Evolutionary conservation across 2,888 invertebrate species (phyloP), one percentile per base, ranked within the genome.

Genomic region (Trichopria drosophilae): DNA sequence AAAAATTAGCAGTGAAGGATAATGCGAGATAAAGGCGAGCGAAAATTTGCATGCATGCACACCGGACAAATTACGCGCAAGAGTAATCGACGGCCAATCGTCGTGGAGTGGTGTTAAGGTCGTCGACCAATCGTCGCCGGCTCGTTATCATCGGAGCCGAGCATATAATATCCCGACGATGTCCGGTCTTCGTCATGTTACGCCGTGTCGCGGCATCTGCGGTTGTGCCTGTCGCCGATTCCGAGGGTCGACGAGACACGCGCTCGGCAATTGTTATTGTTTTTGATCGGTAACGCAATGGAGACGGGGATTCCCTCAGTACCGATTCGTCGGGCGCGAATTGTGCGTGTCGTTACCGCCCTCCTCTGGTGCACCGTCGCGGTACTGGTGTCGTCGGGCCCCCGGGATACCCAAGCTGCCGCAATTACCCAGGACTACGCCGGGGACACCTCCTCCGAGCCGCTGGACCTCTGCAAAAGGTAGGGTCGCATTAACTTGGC

Each of bases 71-170:
- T n/a, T n/a, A n/a, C n/a, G n/a, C n/a, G n/a, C n/a, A n/a, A n/a
- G n/a, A n/a, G n/a, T n/a, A n/a, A n/a, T n/a, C n/a, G n/a, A n/a
- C n/a, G n/a, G n/a, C n/a, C n/a, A n/a, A n/a, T n/a, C n/a, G n/a
- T 36, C 36, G 45, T 32, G 36, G 51, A 32, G 35, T 40, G 31
- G 45, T 53, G 34, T 51, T 56, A 55, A 56, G 52, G 53, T 54
- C 57, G 53, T 59, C 55, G 46, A 56, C 61, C 61, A 61, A 61
- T 61, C 45, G 56, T 55, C 50, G 50, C 49, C 48, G 51, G 41
- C 51, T 53, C 50, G 55, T 60, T 62, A 62, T 62, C 62, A 62
- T 56, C 57, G 19, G 28, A 41, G 43, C 31, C 49, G 51, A 43
- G 45, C 46, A 51, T 58, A 57, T 59, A 62, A 60, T 31, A 46